Base-by-base conservation (phyloP, 2,888 invertebrate genomes). In the Ommatoiulus sabulosus region DNA sequence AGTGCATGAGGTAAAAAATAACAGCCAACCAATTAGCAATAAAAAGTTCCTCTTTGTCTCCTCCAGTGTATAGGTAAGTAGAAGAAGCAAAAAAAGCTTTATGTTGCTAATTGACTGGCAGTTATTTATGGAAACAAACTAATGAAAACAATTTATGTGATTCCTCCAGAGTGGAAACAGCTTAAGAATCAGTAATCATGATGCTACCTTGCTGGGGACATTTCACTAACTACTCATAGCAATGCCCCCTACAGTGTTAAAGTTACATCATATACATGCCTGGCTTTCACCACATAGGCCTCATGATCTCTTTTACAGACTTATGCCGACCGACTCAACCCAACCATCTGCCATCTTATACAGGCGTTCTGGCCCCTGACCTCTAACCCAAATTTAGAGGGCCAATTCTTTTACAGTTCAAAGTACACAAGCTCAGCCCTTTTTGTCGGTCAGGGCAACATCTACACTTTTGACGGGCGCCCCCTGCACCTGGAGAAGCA, bases 401-500 rank as follows among this genome's bases (percentile, higher is more conserved):
- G 0, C 3, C n/a, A 44, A 8, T 6, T 86, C 17, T 86, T 86
- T 44, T 10, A 44, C 44, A 20, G 20, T 43, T 44, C 44, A n/a
- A 24, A n/a, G 44, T 43, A 85, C 44, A 85, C 85, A 7, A 35
- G 85, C 5, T 20, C 10, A 6, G 85, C 85, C 17, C 85, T 85
- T 17, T 85, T 85, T n/a, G n/a, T 43, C 15, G 44, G 44, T n/a
- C 44, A 44, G 35, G 85, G 85, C 17, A 85, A 35, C 85, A 12
- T 85, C 43, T 85, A 85, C 85, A 85, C 85, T 43, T 85, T 85
- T 43, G 85, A 85, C 7, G 85, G 85, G 7, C 85, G 85, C 43
- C 85, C 43, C 6, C 44, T 85, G 4, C 44, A 12, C 43, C 43
- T 85, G 85, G 85, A 43, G 44, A 15, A 43, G 44, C 7, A 1